Percentiles rank a stretch among this genome's conserved stretches.
Evolutionary conservation across 2,797 vertebrate genomes (phyloP).

Genomic region (Podarcis siculus): DNA sequence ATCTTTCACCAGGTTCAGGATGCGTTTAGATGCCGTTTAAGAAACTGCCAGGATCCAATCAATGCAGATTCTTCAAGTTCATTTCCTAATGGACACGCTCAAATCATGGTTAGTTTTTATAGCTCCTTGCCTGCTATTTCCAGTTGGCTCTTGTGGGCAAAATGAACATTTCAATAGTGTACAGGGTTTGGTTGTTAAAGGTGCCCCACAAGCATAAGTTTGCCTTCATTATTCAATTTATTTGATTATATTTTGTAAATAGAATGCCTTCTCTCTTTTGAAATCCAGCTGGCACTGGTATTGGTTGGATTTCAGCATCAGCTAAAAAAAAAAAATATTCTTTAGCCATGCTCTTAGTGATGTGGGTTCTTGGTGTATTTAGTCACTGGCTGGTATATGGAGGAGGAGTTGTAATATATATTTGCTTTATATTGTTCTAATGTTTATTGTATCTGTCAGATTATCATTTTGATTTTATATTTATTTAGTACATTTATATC

Average conservation of each 20-base stretch:
- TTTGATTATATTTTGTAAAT: neutral
- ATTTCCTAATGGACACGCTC: slow-evolving; percentile 98
- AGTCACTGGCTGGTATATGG: too few species aligned
- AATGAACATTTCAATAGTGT: neutral
- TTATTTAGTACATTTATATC: too few species aligned
- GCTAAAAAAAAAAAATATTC: too few species aligned
- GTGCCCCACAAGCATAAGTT: neutral
- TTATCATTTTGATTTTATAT: too few species aligned
- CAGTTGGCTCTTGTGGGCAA: neutral
- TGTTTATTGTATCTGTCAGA: too few species aligned
- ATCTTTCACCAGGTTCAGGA: slow-evolving; percentile 90
- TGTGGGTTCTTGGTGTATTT: too few species aligned
- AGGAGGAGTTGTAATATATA: too few species aligned
- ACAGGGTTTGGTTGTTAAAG: slow-evolving; percentile 1
- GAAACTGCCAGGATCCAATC: slow-evolving; percentile 98
- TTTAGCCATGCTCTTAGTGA: too few species aligned
- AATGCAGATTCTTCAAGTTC: slow-evolving; percentile 95
- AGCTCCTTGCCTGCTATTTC: slow-evolving; percentile 33
- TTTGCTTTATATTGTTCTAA: too few species aligned
- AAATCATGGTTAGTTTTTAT: slow-evolving; percentile 94
- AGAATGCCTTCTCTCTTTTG: neutral
- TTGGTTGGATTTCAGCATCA: too few species aligned
- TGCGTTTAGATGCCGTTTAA: slow-evolving; percentile 96
- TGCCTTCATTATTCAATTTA: neutral
- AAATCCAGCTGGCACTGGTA: neutral